These are phyloP conservation scores for Calliopsis andreniformis DNA, from an alignment of 1,140 invertebrate genomes.

Conservation along the genomic window DNA sequence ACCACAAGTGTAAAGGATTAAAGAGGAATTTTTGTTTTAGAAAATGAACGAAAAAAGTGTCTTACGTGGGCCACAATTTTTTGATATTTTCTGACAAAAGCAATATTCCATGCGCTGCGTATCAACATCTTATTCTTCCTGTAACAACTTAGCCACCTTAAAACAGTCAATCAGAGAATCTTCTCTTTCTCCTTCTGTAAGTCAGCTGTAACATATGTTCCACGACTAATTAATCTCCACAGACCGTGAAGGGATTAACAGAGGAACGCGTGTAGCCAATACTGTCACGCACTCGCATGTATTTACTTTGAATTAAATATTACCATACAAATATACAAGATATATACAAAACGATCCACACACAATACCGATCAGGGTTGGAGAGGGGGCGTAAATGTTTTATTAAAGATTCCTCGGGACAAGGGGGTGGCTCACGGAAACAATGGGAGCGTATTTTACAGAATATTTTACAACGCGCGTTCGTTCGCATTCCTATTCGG, in stretches of 20 bases:
- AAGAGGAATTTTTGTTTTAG: no score
- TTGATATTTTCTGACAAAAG: no score
- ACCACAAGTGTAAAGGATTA: no score
- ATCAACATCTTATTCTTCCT: no score
- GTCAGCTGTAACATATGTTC: no score
- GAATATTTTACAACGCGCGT: constrained; percentile 10
- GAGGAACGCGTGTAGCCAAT: constrained; percentile 16
- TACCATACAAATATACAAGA: constrained; percentile 68
- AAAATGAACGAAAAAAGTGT: no score
- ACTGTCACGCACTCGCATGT: background rate
- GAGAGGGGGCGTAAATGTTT: background rate
- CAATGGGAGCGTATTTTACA: constrained; percentile 30
- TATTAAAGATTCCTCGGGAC: background rate
- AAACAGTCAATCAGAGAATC: no score
- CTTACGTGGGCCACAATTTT: no score
- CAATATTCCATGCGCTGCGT: no score
- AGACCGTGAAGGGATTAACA: background rate
- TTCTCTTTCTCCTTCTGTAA: no score
- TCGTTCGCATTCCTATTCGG: constrained; percentile 7
- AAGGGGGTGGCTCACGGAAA: background rate
- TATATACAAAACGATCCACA: constrained; percentile 62
- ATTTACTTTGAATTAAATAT: constrained; percentile 59
- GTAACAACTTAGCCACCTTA: no score
- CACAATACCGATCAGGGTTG: constrained; percentile 37
- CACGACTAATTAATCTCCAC: no score